Percentiles rank a stretch among this genome's conserved stretches.
phyloP scores from a whole-genome alignment of 2,113 vertebrate genomes.

The Pyrgilauda ruficollis region DNA sequence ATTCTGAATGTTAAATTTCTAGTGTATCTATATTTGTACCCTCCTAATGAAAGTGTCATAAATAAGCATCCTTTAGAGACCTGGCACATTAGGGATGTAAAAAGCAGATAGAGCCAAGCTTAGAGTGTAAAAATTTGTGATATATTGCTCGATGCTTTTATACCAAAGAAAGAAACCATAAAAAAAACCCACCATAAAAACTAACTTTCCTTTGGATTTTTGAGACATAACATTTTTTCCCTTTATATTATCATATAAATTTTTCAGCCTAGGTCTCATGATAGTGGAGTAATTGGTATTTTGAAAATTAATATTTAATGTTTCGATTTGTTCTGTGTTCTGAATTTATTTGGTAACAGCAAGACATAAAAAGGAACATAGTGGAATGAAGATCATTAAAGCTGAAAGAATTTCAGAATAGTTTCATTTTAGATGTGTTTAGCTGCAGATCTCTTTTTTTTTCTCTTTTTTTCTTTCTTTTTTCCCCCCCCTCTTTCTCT shows the following conservation, averaged over 20 bases:
- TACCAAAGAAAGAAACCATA: neutral
- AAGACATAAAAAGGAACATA: neutral
- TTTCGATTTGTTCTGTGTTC: neutral
- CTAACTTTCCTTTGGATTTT: neutral
- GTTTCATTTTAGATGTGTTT: neutral
- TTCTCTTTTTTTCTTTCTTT: neutral
- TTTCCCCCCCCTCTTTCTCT: neutral
- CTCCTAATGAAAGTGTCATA: neutral
- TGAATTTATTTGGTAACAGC: neutral
- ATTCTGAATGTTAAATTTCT: neutral
- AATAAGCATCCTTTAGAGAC: neutral
- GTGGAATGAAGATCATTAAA: neutral
- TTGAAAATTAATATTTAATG: neutral
- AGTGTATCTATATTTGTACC: neutral
- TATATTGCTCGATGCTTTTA: neutral
- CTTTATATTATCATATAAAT: neutral
- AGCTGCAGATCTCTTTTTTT: neutral
- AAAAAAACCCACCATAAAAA: neutral
- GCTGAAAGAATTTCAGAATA: neutral
- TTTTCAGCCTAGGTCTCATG: neutral
- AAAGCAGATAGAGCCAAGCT: neutral
- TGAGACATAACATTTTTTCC: neutral
- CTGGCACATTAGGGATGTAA: neutral
- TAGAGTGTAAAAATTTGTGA: neutral
- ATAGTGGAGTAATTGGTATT: neutral